Conservation (phyloP, 2,797 vertebrate genomes). For the Parambassis ranga region DNA sequence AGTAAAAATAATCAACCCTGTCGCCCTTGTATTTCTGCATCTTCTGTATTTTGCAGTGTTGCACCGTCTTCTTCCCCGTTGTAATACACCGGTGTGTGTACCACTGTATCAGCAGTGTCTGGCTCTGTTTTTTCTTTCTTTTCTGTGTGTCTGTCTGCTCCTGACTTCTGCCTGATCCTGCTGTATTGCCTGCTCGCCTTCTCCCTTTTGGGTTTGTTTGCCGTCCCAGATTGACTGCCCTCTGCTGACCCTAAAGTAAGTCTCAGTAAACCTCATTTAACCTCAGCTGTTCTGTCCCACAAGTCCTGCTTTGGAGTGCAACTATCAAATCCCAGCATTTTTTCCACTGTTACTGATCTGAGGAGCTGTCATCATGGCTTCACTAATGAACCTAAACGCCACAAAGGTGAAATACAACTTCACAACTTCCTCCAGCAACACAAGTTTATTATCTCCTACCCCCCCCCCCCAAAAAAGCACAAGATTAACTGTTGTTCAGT, state of each 20-base stretch:
- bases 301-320: background rate
- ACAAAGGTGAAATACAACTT: background rate
- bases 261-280: background rate
- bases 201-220: background rate
- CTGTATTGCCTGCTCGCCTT: background rate
- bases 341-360: background rate
- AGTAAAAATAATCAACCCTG: background rate
- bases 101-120: background rate
- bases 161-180: background rate
- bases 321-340: background rate
- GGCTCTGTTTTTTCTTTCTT: background rate
- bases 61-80: background rate
- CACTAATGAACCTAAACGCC: background rate
- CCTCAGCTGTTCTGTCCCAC: background rate
- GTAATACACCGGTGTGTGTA: background rate
- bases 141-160: background rate
- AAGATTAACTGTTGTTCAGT: background rate
- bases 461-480: no score
- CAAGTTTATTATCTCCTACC: background rate
- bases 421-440: background rate
- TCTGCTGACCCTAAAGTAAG: background rate
- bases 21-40: background rate
- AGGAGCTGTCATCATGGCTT: background rate
- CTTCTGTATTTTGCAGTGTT: background rate
- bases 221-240: background rate